phyloP scores from a whole-genome alignment of 2,797 vertebrate species.

The Fratercula arctica region DNA sequence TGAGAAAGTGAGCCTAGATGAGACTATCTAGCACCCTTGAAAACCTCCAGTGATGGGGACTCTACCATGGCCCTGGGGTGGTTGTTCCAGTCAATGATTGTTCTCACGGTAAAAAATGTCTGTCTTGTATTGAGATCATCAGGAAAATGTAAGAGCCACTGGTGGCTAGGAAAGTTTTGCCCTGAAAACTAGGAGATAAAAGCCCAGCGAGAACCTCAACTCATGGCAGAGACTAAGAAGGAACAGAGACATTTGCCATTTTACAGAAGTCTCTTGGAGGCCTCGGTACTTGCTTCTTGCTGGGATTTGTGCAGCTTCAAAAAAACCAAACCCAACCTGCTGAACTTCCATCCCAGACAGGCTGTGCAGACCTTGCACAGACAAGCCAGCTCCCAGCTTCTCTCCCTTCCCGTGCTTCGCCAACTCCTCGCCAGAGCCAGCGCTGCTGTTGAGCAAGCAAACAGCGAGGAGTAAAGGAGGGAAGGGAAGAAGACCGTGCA shows the following conservation, averaged over 20 bases:
- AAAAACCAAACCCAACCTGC: background rate
- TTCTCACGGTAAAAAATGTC: background rate
- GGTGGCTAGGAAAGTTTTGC: background rate
- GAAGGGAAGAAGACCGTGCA: background rate
- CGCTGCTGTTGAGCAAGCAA: accelerated
- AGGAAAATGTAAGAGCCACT: background rate
- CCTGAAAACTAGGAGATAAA: background rate
- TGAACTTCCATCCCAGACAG: background rate
- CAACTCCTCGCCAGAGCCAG: background rate
- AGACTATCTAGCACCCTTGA: background rate
- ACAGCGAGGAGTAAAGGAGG: background rate
- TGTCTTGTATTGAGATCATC: background rate
- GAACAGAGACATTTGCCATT: background rate
- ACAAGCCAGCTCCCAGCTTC: background rate
- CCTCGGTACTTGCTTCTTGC: background rate
- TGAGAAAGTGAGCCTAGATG: background rate
- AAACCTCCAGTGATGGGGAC: background rate
- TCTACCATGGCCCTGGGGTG: background rate
- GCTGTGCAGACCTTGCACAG: background rate
- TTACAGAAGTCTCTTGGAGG: background rate
- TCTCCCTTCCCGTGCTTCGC: background rate
- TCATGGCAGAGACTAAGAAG: background rate
- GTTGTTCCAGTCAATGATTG: background rate
- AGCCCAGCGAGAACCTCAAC: background rate
- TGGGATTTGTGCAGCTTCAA: background rate